These are phyloP conservation scores for Drosophila helvetica DNA, from an alignment of 2,888 invertebrate genomes.

Conservation along the genomic window DNA sequence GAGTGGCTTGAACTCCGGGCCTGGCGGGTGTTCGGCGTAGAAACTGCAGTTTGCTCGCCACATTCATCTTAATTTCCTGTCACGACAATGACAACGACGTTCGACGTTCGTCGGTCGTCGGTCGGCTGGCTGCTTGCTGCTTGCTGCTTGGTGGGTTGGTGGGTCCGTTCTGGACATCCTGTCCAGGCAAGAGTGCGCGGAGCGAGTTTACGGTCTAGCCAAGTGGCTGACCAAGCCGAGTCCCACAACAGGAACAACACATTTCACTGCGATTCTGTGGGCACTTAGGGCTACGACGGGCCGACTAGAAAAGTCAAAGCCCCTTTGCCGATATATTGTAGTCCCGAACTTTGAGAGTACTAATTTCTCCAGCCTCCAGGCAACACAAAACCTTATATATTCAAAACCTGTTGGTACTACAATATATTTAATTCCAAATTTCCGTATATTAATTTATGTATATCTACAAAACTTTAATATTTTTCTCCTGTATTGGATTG, in stretches of 20 bases:
- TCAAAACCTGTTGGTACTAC: too few relatives aligned
- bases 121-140: slow-evolving; percentile 27
- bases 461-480: too few relatives aligned
- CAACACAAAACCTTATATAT: too few relatives aligned
- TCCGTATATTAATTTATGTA: too few relatives aligned
- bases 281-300: slow-evolving; percentile 9
- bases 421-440: too few relatives aligned
- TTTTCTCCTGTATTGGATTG: background rate
- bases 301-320: slow-evolving; percentile 1
- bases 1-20: slow-evolving; percentile 23
- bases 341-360: too few relatives aligned
- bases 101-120: slow-evolving; percentile 45
- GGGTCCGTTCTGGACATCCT: slow-evolving; percentile 13
- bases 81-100: slow-evolving; percentile 77
- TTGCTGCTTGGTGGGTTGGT: slow-evolving; percentile 11
- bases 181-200: slow-evolving; percentile 56
- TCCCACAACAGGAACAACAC: slow-evolving; percentile 45
- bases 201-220: slow-evolving; percentile 30
- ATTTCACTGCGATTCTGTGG: slow-evolving; percentile 51
- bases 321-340: too few relatives aligned
- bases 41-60: slow-evolving; percentile 76
- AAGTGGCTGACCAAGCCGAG: slow-evolving; percentile 36
- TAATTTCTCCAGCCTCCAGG: too few relatives aligned
- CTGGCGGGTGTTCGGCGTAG: slow-evolving; percentile 30
- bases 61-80: slow-evolving; percentile 80